Base-by-base conservation (phyloP, 2,888 invertebrate species). In the Electrophaes corylata region DNA sequence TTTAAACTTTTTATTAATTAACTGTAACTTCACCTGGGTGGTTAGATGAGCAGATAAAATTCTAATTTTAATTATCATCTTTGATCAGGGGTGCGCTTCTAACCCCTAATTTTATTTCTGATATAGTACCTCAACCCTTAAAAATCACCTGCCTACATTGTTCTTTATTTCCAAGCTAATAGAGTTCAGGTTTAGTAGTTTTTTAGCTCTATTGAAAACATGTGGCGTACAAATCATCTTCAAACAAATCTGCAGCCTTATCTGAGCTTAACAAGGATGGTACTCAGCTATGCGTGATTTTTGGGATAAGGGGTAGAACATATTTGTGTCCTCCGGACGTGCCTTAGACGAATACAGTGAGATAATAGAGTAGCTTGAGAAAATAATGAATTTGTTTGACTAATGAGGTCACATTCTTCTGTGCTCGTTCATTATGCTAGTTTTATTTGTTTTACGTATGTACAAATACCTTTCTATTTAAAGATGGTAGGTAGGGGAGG, bases 51-150 rank as follows among this genome's bases (percentile, higher is more conserved):
- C 45, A 58, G 87, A 89, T 88, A 86, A 81, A 70, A 72, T 56
- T 73, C 81, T 78, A 79, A 79, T 80, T 86, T 88, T 87, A 89
- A 88, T 88, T 88, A 83, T 83, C 78, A 80, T 76, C 83, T 73
- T 81, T 74, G 79, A 82, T 79, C 78, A 82, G 74, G 83, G 81
- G 81, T 78, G 78, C 74, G 76, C 81, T 73, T 74, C 71, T 75
- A 87, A 86, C 86, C 89, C 86, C 83, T 84, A 86, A 88, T 88
- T 88, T 81, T 88, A 86, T 85, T 88, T 86, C 81, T 84, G 82
- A 86, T 82, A 76, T 75, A 82, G 62, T 71, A 66, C 47, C 53
- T 29, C 18, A 61, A 52, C 44, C 37, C 47, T 29, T 37, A 57
- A 56, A 53, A 51, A 55, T 31, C 49, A 58, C 44, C 47, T 51